Percentiles rank a stretch among this genome's conserved stretches.
These are phyloP conservation scores for Macrobrachium nipponense DNA, from an alignment of 1,140 invertebrate genomes.

Conservation along the genomic window DNA sequence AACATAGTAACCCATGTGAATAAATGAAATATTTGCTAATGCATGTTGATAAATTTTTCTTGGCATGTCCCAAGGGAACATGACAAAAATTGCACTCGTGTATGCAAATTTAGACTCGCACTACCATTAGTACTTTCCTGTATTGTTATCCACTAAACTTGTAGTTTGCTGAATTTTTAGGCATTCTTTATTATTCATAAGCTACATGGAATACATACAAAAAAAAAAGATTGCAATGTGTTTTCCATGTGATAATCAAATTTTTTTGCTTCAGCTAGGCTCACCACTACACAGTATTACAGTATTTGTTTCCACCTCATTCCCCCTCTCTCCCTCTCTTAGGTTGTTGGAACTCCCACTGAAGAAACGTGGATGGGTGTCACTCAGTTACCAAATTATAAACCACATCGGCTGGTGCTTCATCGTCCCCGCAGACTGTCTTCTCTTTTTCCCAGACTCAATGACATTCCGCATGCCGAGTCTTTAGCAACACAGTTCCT, in stretches of 20 bases:
- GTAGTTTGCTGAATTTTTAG: no score
- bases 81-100: no score
- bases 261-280: no score
- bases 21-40: no score
- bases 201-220: not conserved
- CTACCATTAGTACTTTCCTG: no score
- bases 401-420: slow-evolving; percentile 81
- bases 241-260: no score
- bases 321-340: slow-evolving; percentile 17
- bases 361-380: slow-evolving; percentile 93
- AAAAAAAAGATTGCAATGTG: not conserved
- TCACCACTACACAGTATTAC: not conserved
- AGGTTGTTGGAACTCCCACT: slow-evolving; percentile 90
- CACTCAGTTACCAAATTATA: slow-evolving; percentile 85
- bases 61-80: no score
- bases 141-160: no score
- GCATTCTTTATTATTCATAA: no score
- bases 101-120: no score
- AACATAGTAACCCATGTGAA: no score
- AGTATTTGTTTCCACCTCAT: slow-evolving; percentile 53
- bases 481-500: slow-evolving; percentile 86
- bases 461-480: slow-evolving; percentile 89
- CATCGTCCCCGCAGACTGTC: slow-evolving; percentile 84
- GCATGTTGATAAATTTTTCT: no score
- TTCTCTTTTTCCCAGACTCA: slow-evolving; percentile 87